Percentiles rank a stretch among this genome's conserved stretches.
phyloP scores from a whole-genome alignment of 2,888 invertebrate genomes.

The Trypoxylon attenuatum region DNA sequence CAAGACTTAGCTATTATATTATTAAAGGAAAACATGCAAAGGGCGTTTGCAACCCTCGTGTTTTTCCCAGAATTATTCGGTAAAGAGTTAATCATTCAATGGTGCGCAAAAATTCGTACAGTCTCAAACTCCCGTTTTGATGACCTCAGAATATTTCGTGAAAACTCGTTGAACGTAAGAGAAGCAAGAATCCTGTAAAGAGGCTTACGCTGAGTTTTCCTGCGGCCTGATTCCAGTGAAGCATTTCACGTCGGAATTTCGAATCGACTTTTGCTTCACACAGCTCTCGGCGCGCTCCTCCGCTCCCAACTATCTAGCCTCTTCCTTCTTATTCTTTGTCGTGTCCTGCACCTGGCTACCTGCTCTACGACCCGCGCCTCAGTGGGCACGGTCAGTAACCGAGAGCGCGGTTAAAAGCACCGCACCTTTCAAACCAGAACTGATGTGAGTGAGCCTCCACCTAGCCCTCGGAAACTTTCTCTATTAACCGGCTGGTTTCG shows the following conservation, averaged over 20 bases:
- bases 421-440: conserved; percentile 40
- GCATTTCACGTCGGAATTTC: conserved; percentile 42
- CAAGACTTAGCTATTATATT: not conserved
- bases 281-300: conserved; percentile 22
- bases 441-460: conserved; percentile 23
- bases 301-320: conserved; percentile 32
- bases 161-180: too few species aligned
- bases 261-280: conserved; percentile 35
- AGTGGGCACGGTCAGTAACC: conserved; percentile 49
- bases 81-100: not conserved
- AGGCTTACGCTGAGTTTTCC: too few species aligned
- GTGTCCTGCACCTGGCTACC: conserved; percentile 66
- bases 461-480: conserved; percentile 31
- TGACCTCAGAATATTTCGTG: too few species aligned
- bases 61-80: not conserved
- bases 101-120: too few species aligned
- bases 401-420: conserved; percentile 36
- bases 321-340: conserved; percentile 45
- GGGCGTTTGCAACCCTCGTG: not conserved
- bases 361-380: conserved; percentile 50
- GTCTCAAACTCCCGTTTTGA: too few species aligned
- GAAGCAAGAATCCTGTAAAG: too few species aligned
- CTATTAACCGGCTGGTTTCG: conserved; percentile 12
- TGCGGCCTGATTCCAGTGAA: not conserved
- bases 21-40: not conserved